A percentile compares a stretch with the other conserved stretches of the same genome.
phyloP scores from a whole-genome alignment of 2,113 vertebrate species.

The Calyptommatus sinebrachiatus region DNA sequence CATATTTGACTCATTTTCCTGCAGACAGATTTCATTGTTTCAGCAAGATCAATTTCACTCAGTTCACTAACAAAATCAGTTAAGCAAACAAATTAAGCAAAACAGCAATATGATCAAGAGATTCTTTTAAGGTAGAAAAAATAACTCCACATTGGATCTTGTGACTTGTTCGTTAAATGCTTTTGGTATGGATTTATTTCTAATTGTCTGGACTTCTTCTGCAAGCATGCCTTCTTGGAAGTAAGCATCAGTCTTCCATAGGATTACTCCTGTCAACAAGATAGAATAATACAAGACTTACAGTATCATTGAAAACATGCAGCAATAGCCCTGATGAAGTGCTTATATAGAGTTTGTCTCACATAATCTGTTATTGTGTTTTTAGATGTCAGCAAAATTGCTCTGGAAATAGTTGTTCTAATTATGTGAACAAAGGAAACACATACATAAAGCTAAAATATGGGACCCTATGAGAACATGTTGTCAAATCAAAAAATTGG shows the following conservation, averaged over 20 bases:
- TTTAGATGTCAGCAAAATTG: not conserved
- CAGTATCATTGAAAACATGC: not conserved
- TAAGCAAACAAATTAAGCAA: not conserved
- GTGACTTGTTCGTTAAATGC: too few species aligned
- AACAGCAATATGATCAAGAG: not conserved
- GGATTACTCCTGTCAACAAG: too few species aligned
- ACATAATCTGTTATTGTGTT: too few species aligned
- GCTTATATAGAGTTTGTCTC: not conserved
- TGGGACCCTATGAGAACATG: not conserved
- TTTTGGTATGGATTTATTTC: not conserved
- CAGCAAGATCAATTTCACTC: not conserved
- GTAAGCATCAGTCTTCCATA: too few species aligned
- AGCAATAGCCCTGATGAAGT: not conserved
- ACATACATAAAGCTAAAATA: not conserved
- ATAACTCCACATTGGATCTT: too few species aligned
- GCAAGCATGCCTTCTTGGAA: too few species aligned
- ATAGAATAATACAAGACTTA: not conserved
- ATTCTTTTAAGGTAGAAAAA: not conserved
- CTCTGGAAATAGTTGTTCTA: not conserved
- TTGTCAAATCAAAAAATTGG: too few species aligned
- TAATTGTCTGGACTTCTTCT: not conserved
- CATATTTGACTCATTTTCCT: constrained; percentile 4
- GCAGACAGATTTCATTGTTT: not conserved
- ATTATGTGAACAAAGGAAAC: not conserved
- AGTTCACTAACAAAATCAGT: not conserved